These are phyloP conservation scores for Lampris incognitus DNA, from an alignment of 2,113 vertebrate genomes.

Conservation along the genomic window DNA sequence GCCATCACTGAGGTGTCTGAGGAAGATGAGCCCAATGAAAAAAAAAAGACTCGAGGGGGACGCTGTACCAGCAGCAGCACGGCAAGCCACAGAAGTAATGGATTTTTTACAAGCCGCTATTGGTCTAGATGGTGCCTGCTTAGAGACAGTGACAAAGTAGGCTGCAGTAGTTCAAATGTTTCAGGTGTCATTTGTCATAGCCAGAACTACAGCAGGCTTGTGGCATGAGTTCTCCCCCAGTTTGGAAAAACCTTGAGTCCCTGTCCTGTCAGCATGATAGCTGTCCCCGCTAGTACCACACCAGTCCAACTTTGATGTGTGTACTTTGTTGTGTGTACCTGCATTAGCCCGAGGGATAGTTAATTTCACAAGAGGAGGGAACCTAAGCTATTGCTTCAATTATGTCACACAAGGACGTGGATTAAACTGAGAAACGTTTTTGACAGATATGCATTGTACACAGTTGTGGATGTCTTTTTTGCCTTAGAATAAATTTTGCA, in stretches of 20 bases:
- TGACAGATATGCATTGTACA: constrained; percentile 16
- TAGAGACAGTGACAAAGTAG: not conserved
- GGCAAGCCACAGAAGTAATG: not conserved
- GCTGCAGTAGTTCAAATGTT: not conserved
- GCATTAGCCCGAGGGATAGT: too few relatives aligned
- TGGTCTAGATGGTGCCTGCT: not conserved
- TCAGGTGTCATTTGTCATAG: not conserved
- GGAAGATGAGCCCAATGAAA: not conserved
- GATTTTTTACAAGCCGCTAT: constrained; percentile 9
- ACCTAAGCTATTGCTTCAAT: not conserved
- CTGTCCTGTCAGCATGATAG: not conserved
- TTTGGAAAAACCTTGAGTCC: not conserved
- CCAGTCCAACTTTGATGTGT: not conserved
- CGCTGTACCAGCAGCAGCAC: not conserved
- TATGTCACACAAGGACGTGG: not conserved
- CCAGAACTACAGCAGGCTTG: not conserved
- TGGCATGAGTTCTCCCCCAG: not conserved
- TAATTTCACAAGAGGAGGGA: not conserved
- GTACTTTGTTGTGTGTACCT: too few relatives aligned
- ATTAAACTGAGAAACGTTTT: not conserved
- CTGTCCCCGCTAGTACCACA: not conserved
- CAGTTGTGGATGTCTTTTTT: not conserved
- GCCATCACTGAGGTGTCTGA: constrained; percentile 4
- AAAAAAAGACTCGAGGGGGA: constrained; percentile 6
- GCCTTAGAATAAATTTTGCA: constrained; percentile 8